Evolutionary conservation across 2,797 vertebrate genomes (phyloP).

Genomic region (Urophycis tenuis): DNA sequence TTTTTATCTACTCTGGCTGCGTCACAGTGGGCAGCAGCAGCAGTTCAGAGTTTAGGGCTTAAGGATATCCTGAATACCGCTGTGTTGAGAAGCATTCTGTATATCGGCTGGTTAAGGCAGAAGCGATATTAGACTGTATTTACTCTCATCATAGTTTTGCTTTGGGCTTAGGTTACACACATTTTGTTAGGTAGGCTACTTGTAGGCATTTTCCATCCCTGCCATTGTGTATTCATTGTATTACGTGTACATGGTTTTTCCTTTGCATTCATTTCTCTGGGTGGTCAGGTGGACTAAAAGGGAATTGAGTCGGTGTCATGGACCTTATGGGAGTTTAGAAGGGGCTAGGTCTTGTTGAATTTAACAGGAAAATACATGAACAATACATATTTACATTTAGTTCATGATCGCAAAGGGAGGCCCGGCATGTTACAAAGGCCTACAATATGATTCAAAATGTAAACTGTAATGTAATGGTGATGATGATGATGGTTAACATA

Average conservation of each 20-base stretch:
- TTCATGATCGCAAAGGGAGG: not conserved
- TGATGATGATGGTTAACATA: too few species aligned
- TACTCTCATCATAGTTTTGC: not conserved
- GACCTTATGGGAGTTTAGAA: not conserved
- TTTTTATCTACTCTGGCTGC: slow-evolving; percentile 50
- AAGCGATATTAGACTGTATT: not conserved
- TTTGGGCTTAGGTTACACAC: not conserved
- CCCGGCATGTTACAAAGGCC: not conserved
- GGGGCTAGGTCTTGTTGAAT: not conserved
- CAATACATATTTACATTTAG: not conserved
- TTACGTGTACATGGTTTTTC: not conserved
- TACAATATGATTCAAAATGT: not conserved
- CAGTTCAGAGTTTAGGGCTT: slow-evolving; percentile 49
- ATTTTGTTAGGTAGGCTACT: not conserved
- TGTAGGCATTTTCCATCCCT: not conserved
- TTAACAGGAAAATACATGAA: not conserved
- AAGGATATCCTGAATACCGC: slow-evolving; percentile 42
- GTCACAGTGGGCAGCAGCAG: slow-evolving; percentile 47
- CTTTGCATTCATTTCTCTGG: not conserved
- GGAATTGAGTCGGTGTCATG: too few species aligned
- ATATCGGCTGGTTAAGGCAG: not conserved
- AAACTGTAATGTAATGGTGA: not conserved
- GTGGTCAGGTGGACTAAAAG: not conserved
- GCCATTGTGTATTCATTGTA: not conserved
- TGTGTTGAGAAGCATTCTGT: slow-evolving; percentile 19